These are phyloP conservation scores for Platycnemis pennipes DNA, from an alignment of 2,888 invertebrate species.

Conservation along the genomic window DNA sequence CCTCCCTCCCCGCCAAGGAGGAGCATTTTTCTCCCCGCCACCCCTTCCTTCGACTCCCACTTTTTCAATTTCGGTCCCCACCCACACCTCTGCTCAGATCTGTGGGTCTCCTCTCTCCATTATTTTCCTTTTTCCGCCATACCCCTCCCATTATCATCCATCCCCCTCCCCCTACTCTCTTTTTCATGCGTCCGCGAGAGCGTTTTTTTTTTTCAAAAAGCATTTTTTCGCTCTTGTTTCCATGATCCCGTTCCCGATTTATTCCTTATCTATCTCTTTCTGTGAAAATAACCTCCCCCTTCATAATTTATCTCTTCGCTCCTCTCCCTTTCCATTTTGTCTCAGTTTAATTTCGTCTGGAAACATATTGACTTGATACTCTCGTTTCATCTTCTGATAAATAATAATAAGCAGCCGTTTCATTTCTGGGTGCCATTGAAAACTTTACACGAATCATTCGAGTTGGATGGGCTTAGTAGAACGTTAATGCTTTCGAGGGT, in stretches of 20 bases:
- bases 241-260: constrained; percentile 16
- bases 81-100: background rate
- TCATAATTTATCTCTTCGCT: background rate
- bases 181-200: background rate
- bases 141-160: background rate
- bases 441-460: background rate
- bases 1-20: background rate
- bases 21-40: background rate
- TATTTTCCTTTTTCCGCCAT: background rate
- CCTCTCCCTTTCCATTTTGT: background rate
- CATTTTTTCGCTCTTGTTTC: background rate
- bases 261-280: background rate
- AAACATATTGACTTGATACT: constrained; percentile 8
- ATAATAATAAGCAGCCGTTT: background rate
- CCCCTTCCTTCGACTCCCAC: background rate
- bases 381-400: constrained; percentile 26
- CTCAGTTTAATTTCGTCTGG: background rate
- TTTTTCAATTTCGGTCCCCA: background rate
- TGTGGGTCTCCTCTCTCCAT: background rate
- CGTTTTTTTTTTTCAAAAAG: background rate
- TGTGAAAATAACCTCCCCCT: background rate
- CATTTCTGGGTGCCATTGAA: background rate
- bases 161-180: background rate
- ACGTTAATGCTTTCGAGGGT: background rate
- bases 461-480: background rate